These are phyloP conservation scores for Ceratitis capitata DNA, from an alignment of 1,140 invertebrate genomes.

Conservation along the genomic window DNA sequence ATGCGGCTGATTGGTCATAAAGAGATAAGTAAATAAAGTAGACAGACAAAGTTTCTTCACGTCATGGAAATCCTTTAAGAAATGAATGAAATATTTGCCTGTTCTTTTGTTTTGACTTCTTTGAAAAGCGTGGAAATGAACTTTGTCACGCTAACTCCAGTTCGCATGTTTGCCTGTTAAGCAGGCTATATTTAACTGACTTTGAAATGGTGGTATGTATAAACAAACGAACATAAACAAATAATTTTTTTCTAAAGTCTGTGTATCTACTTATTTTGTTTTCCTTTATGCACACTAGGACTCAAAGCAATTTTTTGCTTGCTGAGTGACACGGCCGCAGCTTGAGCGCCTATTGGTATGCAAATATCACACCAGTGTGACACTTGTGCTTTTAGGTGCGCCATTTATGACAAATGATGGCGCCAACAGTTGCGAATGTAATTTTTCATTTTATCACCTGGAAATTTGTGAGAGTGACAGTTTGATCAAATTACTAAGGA, in stretches of 20 bases:
- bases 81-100: background rate
- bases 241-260: background rate
- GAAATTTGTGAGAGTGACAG: no score
- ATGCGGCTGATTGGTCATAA: background rate
- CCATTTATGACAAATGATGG: background rate
- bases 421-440: background rate
- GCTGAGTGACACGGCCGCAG: background rate
- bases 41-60: background rate
- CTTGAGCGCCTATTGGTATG: background rate
- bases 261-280: background rate
- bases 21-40: background rate
- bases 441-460: background rate
- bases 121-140: background rate
- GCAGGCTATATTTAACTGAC: background rate
- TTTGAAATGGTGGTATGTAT: background rate
- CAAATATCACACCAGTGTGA: background rate
- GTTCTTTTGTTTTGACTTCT: background rate
- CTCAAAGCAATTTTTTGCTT: no score
- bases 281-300: background rate
- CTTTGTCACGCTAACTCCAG: background rate
- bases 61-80: background rate
- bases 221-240: background rate
- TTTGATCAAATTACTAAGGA: no score
- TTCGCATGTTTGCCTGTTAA: no score
- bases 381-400: background rate